Conservation (phyloP, 2,797 vertebrate genomes). For the Menidia menidia region DNA sequence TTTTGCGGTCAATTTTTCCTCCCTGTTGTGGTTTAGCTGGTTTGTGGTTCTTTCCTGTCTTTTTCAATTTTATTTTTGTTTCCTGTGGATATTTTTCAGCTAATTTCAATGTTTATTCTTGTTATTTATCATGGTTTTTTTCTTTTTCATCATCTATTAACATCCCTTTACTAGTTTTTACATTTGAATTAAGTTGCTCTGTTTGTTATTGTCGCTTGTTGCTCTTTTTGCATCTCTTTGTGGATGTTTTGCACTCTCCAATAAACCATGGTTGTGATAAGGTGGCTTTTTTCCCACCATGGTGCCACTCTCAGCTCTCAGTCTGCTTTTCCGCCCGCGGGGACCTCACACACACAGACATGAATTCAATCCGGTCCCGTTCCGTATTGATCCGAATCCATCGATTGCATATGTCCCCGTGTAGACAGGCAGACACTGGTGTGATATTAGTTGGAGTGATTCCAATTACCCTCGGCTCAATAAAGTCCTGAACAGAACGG, state of each 20-base stretch:
- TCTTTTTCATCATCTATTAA: not conserved
- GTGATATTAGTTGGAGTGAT: constrained; percentile 34
- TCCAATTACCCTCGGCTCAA: constrained; percentile 36
- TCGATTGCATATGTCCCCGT: constrained; percentile 28
- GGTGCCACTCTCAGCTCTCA: not conserved
- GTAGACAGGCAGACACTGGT: constrained; percentile 3
- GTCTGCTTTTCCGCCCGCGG: not conserved
- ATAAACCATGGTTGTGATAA: not conserved
- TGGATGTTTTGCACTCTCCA: not conserved
- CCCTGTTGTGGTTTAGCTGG: not conserved
- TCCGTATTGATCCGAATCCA: constrained; percentile 51
- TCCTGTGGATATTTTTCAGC: not conserved
- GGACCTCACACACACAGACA: not conserved
- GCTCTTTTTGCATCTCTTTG: not conserved
- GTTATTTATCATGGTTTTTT: too few relatives aligned
- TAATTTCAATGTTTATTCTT: too few relatives aligned
- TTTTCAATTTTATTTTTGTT: not conserved
- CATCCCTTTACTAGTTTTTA: not conserved
- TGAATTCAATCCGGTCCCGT: constrained; percentile 20
- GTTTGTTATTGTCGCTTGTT: not conserved
- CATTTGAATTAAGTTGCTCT: not conserved
- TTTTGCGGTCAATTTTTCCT: not conserved
- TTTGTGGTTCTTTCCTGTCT: not conserved
- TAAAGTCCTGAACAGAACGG: constrained; percentile 31
- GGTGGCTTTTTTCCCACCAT: too few relatives aligned